Conservation (phyloP, 2,797 vertebrate species). For the Myripristis murdjan region DNA sequence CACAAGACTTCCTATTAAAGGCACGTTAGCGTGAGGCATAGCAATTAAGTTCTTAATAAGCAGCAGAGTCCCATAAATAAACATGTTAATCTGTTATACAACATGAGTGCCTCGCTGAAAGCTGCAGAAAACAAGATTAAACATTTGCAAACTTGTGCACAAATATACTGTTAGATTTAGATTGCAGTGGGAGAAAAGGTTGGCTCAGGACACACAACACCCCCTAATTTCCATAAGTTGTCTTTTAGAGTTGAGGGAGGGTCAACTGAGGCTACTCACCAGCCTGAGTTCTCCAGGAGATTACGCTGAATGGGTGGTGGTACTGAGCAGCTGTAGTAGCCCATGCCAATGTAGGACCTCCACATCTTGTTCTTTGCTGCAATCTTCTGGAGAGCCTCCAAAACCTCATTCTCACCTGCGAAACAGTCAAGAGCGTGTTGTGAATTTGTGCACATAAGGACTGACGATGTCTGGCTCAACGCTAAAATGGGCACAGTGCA, state of each 20-base stretch:
- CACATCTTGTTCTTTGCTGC: slow-evolving; percentile 95
- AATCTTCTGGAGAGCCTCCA: slow-evolving; percentile 90
- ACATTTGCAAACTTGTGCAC: too few relatives aligned
- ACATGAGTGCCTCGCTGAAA: too few relatives aligned
- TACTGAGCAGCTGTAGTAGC: slow-evolving; percentile 97
- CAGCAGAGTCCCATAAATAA: slow-evolving; percentile 15
- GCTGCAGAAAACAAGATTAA: too few relatives aligned
- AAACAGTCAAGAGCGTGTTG: slow-evolving; percentile 29
- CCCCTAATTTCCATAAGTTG: background rate
- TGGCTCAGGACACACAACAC: background rate
- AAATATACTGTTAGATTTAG: too few relatives aligned
- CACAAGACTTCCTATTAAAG: slow-evolving; percentile 42
- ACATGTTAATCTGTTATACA: background rate
- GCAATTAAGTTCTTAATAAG: slow-evolving; percentile 34
- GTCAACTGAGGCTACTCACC: slow-evolving; percentile 82
- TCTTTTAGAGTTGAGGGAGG: background rate
- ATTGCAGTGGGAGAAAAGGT: too few relatives aligned
- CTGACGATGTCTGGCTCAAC: background rate
- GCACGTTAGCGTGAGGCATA: slow-evolving; percentile 28
- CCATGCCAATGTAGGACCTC: slow-evolving; percentile 99
- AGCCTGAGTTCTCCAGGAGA: slow-evolving; percentile 97
- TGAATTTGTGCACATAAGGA: background rate
- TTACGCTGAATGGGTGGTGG: slow-evolving; percentile 94
- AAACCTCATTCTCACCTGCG: slow-evolving; percentile 96
- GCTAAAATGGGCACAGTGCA: background rate